Percentiles rank a stretch among this genome's conserved stretches.
phyloP scores from a whole-genome alignment of 1,140 invertebrate genomes.

The Doryteuthis pealeii region DNA sequence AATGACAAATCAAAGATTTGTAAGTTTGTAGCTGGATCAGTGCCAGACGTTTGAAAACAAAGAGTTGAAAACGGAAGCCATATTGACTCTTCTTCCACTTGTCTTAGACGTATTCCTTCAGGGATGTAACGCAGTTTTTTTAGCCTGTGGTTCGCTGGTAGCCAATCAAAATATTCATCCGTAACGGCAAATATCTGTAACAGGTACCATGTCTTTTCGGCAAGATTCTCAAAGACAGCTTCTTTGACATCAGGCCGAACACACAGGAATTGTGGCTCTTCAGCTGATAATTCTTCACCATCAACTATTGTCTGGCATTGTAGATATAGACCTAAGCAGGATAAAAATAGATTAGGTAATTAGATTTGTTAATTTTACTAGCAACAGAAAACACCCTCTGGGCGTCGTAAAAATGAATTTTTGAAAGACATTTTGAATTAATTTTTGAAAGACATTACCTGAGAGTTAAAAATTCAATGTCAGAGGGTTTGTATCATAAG shows the following conservation, averaged over 20 bases:
- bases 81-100: constrained; percentile 46
- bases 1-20: constrained; percentile 44
- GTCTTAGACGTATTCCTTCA: constrained; percentile 35
- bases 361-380: too few relatives aligned
- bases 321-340: too few relatives aligned
- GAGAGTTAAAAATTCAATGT: too few relatives aligned
- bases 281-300: too few relatives aligned
- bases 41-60: constrained; percentile 54
- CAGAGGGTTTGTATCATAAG: too few relatives aligned
- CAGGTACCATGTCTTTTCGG: constrained; percentile 57
- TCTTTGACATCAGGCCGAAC: constrained; percentile 49
- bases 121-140: constrained; percentile 48
- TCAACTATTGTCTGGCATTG: too few relatives aligned
- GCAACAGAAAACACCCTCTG: too few relatives aligned
- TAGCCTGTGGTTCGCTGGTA: constrained; percentile 49
- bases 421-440: too few relatives aligned
- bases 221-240: constrained; percentile 48
- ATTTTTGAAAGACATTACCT: too few relatives aligned
- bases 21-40: constrained; percentile 54
- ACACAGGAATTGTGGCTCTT: constrained; percentile 27
- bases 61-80: constrained; percentile 57
- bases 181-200: constrained; percentile 57
- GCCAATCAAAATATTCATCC: constrained; percentile 58
- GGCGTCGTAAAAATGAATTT: too few relatives aligned
- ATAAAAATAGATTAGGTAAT: too few relatives aligned